Conservation (phyloP, 2,797 vertebrate genomes). For the Pachyuromys duprasi region DNA sequence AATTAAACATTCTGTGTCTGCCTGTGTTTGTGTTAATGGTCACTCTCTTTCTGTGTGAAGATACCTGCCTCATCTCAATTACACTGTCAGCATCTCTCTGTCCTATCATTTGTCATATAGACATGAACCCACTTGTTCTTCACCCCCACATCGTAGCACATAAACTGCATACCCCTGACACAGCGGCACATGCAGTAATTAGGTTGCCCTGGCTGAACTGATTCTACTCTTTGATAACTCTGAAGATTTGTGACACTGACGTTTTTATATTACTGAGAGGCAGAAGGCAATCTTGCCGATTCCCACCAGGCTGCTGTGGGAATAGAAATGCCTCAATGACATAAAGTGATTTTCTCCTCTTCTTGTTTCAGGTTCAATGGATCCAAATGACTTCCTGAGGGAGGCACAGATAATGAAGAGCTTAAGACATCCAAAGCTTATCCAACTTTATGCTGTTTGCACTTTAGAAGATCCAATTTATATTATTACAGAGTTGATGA, state of each 20-base stretch:
- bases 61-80: slow-evolving; percentile 46
- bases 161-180: slow-evolving; percentile 54
- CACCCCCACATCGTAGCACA: slow-evolving; percentile 63
- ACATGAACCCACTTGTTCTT: slow-evolving; percentile 65
- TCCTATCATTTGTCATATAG: slow-evolving; percentile 50
- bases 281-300: slow-evolving; percentile 78
- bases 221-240: slow-evolving; percentile 80
- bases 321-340: slow-evolving; percentile 81
- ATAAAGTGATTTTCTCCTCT: slow-evolving; percentile 76
- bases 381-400: slow-evolving; percentile 93
- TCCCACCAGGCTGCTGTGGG: slow-evolving; percentile 77
- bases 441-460: slow-evolving; percentile 98
- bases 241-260: slow-evolving; percentile 81
- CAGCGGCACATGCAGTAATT: slow-evolving; percentile 74
- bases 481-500: slow-evolving; percentile 99
- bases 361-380: slow-evolving; percentile 94
- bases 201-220: slow-evolving; percentile 71
- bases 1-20: slow-evolving; percentile 49
- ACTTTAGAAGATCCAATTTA: slow-evolving; percentile 96
- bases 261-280: slow-evolving; percentile 71
- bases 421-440: slow-evolving; percentile 95
- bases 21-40: neutral
- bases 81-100: slow-evolving; percentile 51
- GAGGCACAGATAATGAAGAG: slow-evolving; percentile 98
- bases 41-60: slow-evolving; percentile 33